phyloP scores from a whole-genome alignment of 2,113 vertebrate species.

The Monarcha castaneiventris region DNA sequence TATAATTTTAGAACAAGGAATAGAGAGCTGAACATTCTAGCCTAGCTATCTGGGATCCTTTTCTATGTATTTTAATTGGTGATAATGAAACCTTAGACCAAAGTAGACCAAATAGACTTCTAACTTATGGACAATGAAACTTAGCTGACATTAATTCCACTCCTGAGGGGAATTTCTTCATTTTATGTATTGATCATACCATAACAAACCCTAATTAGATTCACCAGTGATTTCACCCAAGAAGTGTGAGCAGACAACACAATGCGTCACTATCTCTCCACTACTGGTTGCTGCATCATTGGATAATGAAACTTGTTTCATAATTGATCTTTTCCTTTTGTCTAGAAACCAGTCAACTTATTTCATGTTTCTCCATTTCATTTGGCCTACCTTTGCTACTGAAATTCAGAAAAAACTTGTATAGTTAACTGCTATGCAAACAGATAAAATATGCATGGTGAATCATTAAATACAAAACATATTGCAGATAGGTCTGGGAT shows the following conservation, averaged over 20 bases:
- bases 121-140: not conserved
- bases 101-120: not conserved
- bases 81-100: not conserved
- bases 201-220: not conserved
- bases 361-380: not conserved
- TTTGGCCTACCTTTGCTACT: not conserved
- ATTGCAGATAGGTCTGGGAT: not conserved
- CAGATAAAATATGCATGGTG: not conserved
- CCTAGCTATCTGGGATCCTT: not conserved
- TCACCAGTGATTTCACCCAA: not conserved
- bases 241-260: not conserved
- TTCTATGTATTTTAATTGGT: not conserved
- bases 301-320: not conserved
- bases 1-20: not conserved
- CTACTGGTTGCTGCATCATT: not conserved
- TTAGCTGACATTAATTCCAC: not conserved
- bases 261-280: not conserved
- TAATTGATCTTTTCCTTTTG: not conserved
- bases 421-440: not conserved
- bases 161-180: not conserved
- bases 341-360: not conserved
- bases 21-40: not conserved
- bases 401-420: not conserved
- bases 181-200: not conserved
- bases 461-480: not conserved